phyloP scores from a whole-genome alignment of 2,113 vertebrate genomes.

The Seriola rivoliana region DNA sequence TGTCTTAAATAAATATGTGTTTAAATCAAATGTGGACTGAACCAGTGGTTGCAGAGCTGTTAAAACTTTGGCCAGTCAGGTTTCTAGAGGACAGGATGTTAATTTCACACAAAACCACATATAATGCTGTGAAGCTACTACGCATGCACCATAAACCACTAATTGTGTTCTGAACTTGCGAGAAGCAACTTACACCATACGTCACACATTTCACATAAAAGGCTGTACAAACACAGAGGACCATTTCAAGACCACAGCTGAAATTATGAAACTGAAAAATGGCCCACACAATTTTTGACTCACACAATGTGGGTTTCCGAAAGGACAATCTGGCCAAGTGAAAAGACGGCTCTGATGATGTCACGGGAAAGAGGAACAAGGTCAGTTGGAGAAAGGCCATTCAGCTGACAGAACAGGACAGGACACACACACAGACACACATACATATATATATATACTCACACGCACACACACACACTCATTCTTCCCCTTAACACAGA shows the following conservation, averaged over 20 bases:
- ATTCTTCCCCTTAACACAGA: background rate
- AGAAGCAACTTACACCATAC: slow-evolving; percentile 2
- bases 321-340: slow-evolving; percentile 88
- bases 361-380: slow-evolving; percentile 78
- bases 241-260: slow-evolving; percentile 26
- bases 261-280: slow-evolving; percentile 14
- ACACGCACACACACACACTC: too few species aligned
- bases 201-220: slow-evolving; percentile 37
- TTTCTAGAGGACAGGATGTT: slow-evolving; percentile 20
- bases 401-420: slow-evolving; percentile 44
- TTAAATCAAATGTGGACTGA: background rate
- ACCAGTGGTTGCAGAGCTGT: background rate
- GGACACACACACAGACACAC: background rate
- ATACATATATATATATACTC: background rate
- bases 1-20: background rate
- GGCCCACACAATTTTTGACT: slow-evolving; percentile 63
- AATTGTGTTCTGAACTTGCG: background rate
- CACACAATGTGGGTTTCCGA: slow-evolving; percentile 79
- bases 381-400: slow-evolving; percentile 68
- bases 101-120: slow-evolving; percentile 1
- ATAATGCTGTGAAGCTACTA: background rate
- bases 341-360: slow-evolving; percentile 87
- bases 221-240: slow-evolving; percentile 13
- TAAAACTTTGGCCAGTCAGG: background rate
- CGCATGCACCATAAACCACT: background rate